Conservation (phyloP, 2,113 vertebrate genomes). For the Mirza zaza region DNA sequence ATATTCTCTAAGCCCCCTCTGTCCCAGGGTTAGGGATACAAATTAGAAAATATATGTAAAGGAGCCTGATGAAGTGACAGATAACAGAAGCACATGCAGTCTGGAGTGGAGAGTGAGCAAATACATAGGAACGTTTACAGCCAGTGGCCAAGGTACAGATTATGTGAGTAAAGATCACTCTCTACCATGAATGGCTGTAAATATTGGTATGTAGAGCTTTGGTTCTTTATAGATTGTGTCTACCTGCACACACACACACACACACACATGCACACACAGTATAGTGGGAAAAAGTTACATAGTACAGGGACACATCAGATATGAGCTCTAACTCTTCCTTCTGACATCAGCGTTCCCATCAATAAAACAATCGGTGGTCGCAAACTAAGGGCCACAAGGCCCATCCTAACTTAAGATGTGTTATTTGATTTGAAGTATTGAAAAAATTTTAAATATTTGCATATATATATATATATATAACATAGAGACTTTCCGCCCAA, state of each 20-base stretch:
- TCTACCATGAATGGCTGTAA: neutral
- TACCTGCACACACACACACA: rapidly evolving
- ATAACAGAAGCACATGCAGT: rapidly evolving
- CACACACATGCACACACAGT: neutral
- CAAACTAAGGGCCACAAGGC: rapidly evolving
- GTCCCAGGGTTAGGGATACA: neutral
- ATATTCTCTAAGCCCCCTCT: neutral
- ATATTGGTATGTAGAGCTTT: no score
- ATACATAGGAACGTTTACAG: neutral
- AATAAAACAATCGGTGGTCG: neutral
- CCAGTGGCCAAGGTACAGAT: neutral
- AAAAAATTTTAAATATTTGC: neutral
- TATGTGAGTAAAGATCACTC: no score
- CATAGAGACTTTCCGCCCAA: neutral
- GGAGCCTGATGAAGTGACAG: no score
- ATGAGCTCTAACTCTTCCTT: neutral
- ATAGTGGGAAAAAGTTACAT: no score
- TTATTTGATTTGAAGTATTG: neutral
- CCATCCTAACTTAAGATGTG: neutral
- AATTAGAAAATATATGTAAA: neutral
- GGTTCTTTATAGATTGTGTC: neutral
- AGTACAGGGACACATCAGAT: neutral
- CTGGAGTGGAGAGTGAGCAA: neutral
- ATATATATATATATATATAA: no score
- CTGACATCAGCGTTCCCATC: neutral